A percentile compares a stretch with the other conserved stretches of the same genome.
Conservation (phyloP, 2,113 vertebrate genomes). For the Antennarius striatus region DNA sequence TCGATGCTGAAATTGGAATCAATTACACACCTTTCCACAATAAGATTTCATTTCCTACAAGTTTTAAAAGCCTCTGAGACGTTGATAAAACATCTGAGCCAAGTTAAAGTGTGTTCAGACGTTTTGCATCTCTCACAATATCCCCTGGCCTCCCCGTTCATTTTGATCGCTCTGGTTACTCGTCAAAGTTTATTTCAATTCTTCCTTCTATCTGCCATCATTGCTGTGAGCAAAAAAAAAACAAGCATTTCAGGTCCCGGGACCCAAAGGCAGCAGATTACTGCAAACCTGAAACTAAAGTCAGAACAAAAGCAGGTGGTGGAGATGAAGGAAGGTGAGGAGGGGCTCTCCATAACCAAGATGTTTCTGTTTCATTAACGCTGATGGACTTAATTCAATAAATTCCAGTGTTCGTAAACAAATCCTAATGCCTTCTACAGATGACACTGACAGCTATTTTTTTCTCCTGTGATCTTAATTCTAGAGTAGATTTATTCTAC, state of each 20-base stretch:
- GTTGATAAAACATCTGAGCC: constrained; percentile 8
- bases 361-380: constrained; percentile 59
- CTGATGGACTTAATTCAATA: constrained; percentile 70
- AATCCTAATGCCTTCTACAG: constrained; percentile 57
- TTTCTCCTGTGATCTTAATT: constrained; percentile 58
- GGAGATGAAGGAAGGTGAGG: constrained; percentile 26
- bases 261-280: constrained; percentile 55
- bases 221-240: constrained; percentile 36
- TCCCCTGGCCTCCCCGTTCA: constrained; percentile 2
- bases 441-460: constrained; percentile 46
- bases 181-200: constrained; percentile 22
- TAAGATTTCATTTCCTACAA: not conserved
- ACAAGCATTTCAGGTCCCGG: constrained; percentile 40
- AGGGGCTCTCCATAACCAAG: constrained; percentile 28
- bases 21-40: constrained; percentile 6
- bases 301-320: constrained; percentile 23
- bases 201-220: constrained; percentile 52
- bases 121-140: not conserved
- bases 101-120: not conserved
- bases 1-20: not conserved
- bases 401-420: constrained; percentile 60
- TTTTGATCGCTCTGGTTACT: constrained; percentile 7
- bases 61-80: constrained; percentile 21
- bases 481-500: constrained; percentile 52
- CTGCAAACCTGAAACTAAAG: constrained; percentile 58